Conservation (phyloP, 2,113 vertebrate genomes). For the Lophotis ruficrista region DNA sequence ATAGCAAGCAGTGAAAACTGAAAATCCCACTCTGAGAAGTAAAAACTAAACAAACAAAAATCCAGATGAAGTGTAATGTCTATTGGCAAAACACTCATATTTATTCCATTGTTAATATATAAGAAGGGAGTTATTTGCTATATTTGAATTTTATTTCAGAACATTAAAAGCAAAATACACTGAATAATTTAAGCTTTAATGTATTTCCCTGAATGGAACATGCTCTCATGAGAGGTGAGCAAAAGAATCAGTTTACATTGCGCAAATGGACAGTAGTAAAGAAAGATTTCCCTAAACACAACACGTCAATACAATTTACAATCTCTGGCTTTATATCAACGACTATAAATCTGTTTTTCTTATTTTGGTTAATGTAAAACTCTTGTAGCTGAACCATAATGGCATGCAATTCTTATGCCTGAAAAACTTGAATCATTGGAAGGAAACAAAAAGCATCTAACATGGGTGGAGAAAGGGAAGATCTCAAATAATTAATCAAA, state of each 20-base stretch:
- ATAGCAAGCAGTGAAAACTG: not conserved
- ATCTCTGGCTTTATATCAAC: not conserved
- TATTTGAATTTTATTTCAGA: conserved; percentile 41
- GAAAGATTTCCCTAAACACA: not conserved
- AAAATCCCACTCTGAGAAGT: not conserved
- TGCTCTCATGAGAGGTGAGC: not conserved
- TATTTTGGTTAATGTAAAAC: conserved; percentile 47
- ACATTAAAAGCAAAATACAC: conserved; percentile 21
- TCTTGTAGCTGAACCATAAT: conserved; percentile 37
- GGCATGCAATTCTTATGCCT: not conserved
- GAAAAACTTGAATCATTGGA: not conserved
- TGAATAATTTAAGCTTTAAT: conserved; percentile 58
- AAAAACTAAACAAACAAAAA: not conserved
- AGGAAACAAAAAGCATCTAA: not conserved
- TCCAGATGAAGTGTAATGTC: not conserved
- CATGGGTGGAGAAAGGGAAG: not conserved
- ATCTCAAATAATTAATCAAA: not conserved
- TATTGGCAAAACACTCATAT: not conserved
- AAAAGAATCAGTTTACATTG: conserved; percentile 22
- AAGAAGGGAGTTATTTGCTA: conserved; percentile 49
- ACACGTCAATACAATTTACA: conserved; percentile 10
- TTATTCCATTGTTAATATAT: conserved; percentile 48
- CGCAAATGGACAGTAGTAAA: conserved; percentile 37
- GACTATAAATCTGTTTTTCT: not conserved
- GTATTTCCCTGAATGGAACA: conserved; percentile 39